A percentile compares a stretch with the other conserved stretches of the same genome.
Conservation (phyloP, 2,797 vertebrate species). For the Hafferia zeledoni region DNA sequence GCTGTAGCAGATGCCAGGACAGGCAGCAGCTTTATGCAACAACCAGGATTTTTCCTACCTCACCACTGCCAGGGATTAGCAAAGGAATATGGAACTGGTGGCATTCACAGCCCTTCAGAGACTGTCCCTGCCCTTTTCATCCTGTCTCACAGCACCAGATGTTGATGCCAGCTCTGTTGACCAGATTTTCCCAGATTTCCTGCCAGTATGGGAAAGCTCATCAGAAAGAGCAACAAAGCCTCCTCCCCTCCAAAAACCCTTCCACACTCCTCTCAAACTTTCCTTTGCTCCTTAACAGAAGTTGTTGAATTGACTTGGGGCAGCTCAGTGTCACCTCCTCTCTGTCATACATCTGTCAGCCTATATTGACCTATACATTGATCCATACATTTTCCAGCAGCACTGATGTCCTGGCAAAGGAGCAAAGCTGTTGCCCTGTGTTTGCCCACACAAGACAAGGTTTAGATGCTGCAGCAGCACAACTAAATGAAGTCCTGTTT, state of each 20-base stretch:
- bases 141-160: not conserved
- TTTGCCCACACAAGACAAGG: not conserved
- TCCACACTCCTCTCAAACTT: rapidly evolving
- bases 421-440: not conserved
- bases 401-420: not conserved
- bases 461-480: not conserved
- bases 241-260: not conserved
- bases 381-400: rapidly evolving
- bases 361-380: rapidly evolving
- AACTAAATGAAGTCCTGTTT: rapidly evolving
- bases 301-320: not conserved
- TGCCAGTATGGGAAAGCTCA: not conserved
- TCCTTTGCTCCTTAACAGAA: not conserved
- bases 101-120: not conserved
- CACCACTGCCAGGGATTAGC: rapidly evolving
- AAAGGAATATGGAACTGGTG: rapidly evolving
- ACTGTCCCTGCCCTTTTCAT: not conserved
- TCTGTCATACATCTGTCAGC: rapidly evolving
- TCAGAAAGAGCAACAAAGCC: not conserved
- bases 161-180: rapidly evolving
- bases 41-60: not conserved
- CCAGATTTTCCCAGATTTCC: not conserved
- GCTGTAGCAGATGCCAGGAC: not conserved
- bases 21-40: not conserved
- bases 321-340: not conserved